A percentile compares a stretch with the other conserved stretches of the same genome.
Conservation (phyloP, 2,888 invertebrate species). For the Agapostemon virescens region DNA sequence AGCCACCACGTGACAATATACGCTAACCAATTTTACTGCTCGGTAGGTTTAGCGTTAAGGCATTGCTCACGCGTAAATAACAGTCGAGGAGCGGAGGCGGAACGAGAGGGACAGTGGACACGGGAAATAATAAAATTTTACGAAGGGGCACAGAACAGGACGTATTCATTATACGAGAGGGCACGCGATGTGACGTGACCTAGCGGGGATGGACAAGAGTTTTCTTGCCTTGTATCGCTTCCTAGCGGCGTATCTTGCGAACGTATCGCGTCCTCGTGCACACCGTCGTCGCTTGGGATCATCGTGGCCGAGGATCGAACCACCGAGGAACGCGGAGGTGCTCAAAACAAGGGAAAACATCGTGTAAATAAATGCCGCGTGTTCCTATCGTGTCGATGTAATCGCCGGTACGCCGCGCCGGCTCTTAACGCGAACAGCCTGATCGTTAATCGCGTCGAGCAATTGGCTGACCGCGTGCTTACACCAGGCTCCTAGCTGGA, state of each 20-base stretch:
- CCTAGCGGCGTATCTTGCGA: constrained; percentile 49
- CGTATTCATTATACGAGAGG: constrained; percentile 55
- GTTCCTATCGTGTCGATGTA: constrained; percentile 13
- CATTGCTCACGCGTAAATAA: background rate
- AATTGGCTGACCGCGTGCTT: constrained; percentile 8
- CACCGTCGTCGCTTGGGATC: constrained; percentile 31
- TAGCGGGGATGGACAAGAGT: constrained; percentile 46
- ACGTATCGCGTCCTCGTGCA: constrained; percentile 50
- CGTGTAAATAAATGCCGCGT: constrained; percentile 11
- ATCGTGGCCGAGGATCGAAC: constrained; percentile 16
- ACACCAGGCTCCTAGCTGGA: background rate
- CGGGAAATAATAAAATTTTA: constrained; percentile 31
- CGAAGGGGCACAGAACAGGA: constrained; percentile 31
- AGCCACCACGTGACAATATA: too few relatives aligned
- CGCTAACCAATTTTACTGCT: too few relatives aligned
- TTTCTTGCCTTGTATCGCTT: constrained; percentile 51
- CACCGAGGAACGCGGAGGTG: background rate
- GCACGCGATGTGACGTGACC: constrained; percentile 68
- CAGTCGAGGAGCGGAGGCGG: background rate
- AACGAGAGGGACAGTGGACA: background rate
- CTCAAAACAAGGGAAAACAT: constrained; percentile 9
- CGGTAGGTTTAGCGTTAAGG: too few relatives aligned
- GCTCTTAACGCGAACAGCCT: constrained; percentile 16
- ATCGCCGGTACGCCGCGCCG: constrained; percentile 3
- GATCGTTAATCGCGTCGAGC: constrained; percentile 32